Conservation (phyloP, 2,888 invertebrate genomes). For the Ellobium chinense region DNA sequence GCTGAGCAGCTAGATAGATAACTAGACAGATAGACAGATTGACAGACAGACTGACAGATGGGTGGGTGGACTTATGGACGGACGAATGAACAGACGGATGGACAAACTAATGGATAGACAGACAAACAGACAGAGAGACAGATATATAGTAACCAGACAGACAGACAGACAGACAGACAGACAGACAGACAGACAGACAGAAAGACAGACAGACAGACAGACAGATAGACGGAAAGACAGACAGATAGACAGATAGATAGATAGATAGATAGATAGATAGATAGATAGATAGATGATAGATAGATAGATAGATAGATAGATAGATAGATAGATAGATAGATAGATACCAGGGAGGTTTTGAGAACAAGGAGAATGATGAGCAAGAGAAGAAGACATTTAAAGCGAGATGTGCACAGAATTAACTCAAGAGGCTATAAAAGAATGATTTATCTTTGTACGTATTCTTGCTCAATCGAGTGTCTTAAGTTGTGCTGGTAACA, state of each 20-base stretch:
- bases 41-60: not conserved
- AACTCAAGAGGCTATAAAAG: too few relatives aligned
- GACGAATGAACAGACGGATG: not conserved
- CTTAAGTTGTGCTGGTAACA: too few relatives aligned
- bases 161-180: conserved; percentile 9
- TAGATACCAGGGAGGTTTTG: too few relatives aligned
- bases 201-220: not conserved
- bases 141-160: not conserved
- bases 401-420: too few relatives aligned
- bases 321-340: conserved; percentile 24
- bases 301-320: conserved; percentile 16
- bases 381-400: not conserved
- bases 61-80: not conserved
- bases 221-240: not conserved
- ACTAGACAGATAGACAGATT: not conserved
- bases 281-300: conserved; percentile 28
- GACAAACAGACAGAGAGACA: not conserved
- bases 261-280: conserved; percentile 18
- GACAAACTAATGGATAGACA: not conserved
- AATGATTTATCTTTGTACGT: too few relatives aligned
- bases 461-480: too few relatives aligned
- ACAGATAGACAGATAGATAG: conserved; percentile 19
- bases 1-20: not conserved
- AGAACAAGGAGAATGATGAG: not conserved
- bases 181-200: conserved; percentile 1